phyloP scores from a whole-genome alignment of 2,113 vertebrate species.

The Pelvicachromis taeniatus region DNA sequence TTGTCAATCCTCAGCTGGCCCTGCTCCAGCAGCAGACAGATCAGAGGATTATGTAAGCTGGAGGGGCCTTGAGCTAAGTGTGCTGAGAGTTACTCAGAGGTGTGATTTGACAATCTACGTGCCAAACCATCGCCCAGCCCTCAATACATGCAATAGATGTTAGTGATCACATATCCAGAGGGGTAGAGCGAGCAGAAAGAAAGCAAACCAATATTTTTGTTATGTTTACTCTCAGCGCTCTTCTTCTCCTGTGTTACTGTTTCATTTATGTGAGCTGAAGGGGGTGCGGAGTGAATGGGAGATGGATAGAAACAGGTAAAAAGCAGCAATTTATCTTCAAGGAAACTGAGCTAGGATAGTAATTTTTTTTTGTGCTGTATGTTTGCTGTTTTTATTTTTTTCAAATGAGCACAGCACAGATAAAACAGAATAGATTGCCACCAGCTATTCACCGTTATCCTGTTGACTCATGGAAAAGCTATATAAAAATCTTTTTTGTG shows the following conservation, averaged over 20 bases:
- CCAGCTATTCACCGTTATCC: neutral
- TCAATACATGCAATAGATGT: conserved; percentile 42
- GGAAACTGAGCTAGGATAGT: neutral
- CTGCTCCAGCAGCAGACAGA: conserved; percentile 52
- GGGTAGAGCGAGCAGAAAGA: conserved; percentile 22
- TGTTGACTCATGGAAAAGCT: neutral
- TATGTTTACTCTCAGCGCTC: conserved; percentile 39
- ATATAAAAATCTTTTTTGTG: neutral
- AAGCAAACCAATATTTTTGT: conserved; percentile 50
- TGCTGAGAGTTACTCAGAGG: conserved; percentile 58
- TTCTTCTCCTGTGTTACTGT: conserved; percentile 36
- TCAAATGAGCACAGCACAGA: neutral
- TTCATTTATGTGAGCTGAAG: conserved; percentile 45
- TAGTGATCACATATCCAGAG: conserved; percentile 57
- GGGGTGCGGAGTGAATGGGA: conserved; percentile 22
- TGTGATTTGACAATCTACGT: conserved; percentile 67
- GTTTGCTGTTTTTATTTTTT: neutral
- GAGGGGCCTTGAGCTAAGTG: conserved; percentile 62
- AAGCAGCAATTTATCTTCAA: conserved; percentile 36
- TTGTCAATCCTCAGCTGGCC: conserved; percentile 55
- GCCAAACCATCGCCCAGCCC: conserved; percentile 46
- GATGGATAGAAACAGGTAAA: conserved; percentile 40
- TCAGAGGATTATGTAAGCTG: conserved; percentile 70
- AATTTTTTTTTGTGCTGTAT: neutral
- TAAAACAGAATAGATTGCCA: neutral